Evolutionary conservation across 2,888 invertebrate genomes (phyloP).

Genomic region (Achlya flavicornis): DNA sequence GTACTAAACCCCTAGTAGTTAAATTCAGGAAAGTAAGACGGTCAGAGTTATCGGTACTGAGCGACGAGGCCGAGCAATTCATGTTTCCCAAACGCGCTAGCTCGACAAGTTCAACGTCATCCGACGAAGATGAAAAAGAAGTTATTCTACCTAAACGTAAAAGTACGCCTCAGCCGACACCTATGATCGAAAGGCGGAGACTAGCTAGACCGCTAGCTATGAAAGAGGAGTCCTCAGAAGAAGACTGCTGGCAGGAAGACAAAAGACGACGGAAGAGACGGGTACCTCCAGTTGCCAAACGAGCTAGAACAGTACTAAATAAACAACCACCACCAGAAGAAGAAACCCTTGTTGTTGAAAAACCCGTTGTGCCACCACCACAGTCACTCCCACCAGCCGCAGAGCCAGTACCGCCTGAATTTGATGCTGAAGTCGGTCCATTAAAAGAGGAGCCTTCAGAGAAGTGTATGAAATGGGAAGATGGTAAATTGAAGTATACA

Average conservation of each 20-base stretch:
- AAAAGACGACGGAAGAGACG: slow-evolving; percentile 59
- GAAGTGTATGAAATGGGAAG: slow-evolving; percentile 77
- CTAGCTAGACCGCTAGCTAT: slow-evolving; percentile 69
- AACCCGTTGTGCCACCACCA: slow-evolving; percentile 25
- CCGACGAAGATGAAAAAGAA: slow-evolving; percentile 81
- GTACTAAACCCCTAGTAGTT: slow-evolving; percentile 85
- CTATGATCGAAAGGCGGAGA: slow-evolving; percentile 58
- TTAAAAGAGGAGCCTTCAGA: slow-evolving; percentile 62
- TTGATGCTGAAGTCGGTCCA: slow-evolving; percentile 48
- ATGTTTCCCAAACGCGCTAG: slow-evolving; percentile 90
- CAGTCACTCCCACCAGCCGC: slow-evolving; percentile 21
- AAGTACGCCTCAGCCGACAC: slow-evolving; percentile 62
- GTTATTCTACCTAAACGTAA: slow-evolving; percentile 66
- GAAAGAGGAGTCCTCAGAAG: slow-evolving; percentile 77
- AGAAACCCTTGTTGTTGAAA: slow-evolving; percentile 12
- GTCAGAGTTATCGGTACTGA: slow-evolving; percentile 89
- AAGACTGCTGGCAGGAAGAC: slow-evolving; percentile 74
- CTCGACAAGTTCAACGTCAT: slow-evolving; percentile 78
- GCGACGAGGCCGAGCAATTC: slow-evolving; percentile 94
- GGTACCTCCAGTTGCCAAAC: slow-evolving; percentile 44
- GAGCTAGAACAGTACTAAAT: slow-evolving; percentile 42
- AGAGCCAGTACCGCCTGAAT: slow-evolving; percentile 16
- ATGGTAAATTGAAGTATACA: slow-evolving; percentile 72
- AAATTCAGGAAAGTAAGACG: slow-evolving; percentile 89
- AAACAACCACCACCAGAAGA: slow-evolving; percentile 37